Percentiles rank a stretch among this genome's conserved stretches.
Conservation (phyloP, 2,113 vertebrate species). For the Nyctereutes procyonoides region DNA sequence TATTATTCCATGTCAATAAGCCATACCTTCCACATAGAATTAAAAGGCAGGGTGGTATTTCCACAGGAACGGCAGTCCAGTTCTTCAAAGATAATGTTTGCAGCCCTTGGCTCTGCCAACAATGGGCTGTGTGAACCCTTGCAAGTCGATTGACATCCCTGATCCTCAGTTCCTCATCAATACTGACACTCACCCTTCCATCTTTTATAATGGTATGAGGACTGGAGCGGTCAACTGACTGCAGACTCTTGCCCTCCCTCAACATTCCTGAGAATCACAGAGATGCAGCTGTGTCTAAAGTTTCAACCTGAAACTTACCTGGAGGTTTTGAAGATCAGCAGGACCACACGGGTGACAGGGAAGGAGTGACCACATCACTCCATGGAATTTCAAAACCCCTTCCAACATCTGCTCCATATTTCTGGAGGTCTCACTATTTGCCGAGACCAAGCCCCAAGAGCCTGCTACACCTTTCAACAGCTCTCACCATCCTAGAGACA, state of each 20-base stretch:
- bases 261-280: not conserved
- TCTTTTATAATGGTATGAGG: rapidly evolving
- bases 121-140: not conserved
- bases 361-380: rapidly evolving
- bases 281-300: not conserved
- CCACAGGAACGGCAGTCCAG: not conserved
- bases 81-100: not conserved
- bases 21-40: not conserved
- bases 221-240: not conserved
- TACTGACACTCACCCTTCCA: rapidly evolving
- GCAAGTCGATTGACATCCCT: not conserved
- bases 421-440: not conserved
- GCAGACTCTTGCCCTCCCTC: not conserved
- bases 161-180: not conserved
- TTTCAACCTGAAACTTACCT: not conserved
- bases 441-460: not conserved
- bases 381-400: not conserved
- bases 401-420: not conserved
- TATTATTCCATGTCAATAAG: not conserved
- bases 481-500: not conserved
- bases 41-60: not conserved
- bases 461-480: not conserved
- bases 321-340: not conserved
- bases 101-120: not conserved
- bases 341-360: rapidly evolving